Evolutionary conservation across 1,140 invertebrate species (phyloP).

Genomic region (Nautilus pompilius): DNA sequence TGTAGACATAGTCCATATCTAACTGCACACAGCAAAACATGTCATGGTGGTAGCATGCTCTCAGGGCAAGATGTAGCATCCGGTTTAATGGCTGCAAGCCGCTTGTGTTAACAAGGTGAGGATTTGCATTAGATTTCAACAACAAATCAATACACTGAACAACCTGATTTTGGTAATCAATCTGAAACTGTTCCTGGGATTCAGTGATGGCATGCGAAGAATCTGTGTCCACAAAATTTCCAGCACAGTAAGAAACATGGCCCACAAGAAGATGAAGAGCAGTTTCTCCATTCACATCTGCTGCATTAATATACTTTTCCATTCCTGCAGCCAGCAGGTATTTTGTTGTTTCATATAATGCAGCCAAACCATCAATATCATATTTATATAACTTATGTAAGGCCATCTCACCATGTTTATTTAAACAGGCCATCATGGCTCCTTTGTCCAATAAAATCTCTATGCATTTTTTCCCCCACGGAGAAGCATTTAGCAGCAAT

Average conservation of each 20-base stretch:
- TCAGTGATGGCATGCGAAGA: conserved; percentile 1
- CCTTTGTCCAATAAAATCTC: conserved; percentile 40
- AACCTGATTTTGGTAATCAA: conserved; percentile 43
- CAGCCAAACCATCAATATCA: conserved; percentile 41
- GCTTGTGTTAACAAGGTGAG: conserved; percentile 28
- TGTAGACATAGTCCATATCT: conserved; percentile 19
- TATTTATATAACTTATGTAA: conserved; percentile 46
- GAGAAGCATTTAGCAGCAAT: conserved; percentile 41
- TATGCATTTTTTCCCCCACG: conserved; percentile 41
- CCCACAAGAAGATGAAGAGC: conserved; percentile 43
- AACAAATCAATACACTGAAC: conserved; percentile 34
- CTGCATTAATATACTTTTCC: conserved; percentile 43
- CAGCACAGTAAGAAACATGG: conserved; percentile 43
- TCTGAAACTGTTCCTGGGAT: conserved; percentile 24
- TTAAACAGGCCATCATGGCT: conserved; percentile 34
- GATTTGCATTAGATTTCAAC: conserved; percentile 45
- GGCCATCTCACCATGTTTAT: conserved; percentile 37
- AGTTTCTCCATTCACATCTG: conserved; percentile 40
- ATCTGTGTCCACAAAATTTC: conserved; percentile 30
- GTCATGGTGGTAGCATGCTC: conserved; percentile 20
- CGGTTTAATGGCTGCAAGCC: conserved; percentile 38
- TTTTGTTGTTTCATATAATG: conserved; percentile 45
- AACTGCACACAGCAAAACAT: neutral
- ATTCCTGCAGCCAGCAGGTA: conserved; percentile 47
- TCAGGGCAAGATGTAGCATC: conserved; percentile 43